A percentile compares a stretch with the other conserved stretches of the same genome.
Evolutionary conservation across 2,113 vertebrate genomes (phyloP).

Genomic region (Hystrix cristata): DNA sequence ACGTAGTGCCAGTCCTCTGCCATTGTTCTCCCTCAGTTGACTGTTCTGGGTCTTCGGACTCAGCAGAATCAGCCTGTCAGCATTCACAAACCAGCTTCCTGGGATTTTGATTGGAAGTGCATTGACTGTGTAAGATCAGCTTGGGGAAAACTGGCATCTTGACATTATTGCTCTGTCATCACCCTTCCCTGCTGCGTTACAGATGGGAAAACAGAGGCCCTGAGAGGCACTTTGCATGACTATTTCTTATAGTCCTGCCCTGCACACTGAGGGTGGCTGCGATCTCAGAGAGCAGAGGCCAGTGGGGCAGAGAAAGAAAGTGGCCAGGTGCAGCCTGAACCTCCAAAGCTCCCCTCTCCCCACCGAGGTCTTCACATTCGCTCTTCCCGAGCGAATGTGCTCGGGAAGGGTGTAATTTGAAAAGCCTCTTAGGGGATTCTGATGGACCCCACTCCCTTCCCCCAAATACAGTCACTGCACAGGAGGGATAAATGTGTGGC

Average conservation of each 20-base stretch:
- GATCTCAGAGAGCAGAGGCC: not conserved
- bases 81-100: not conserved
- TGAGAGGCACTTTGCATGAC: not conserved
- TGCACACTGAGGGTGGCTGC: too few relatives aligned
- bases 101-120: not conserved
- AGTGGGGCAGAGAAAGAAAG: not conserved
- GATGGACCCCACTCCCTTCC: not conserved
- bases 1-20: not conserved
- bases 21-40: not conserved
- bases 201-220: not conserved
- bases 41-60: not conserved
- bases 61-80: not conserved
- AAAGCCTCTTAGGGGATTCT: not conserved
- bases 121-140: not conserved
- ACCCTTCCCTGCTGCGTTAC: not conserved
- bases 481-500: not conserved
- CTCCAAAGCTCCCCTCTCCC: not conserved
- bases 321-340: not conserved
- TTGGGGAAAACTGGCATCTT: not conserved
- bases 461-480: not conserved
- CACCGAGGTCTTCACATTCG: too few relatives aligned
- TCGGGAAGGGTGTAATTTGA: not conserved
- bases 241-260: not conserved
- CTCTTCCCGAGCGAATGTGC: too few relatives aligned
- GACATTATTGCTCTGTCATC: not conserved